Evolutionary conservation across 35 echinoderm and acorn worm genomes (phyloP), one percentile per base, ranked within the genome.

Genomic region (Amphiura filiformis): DNA sequence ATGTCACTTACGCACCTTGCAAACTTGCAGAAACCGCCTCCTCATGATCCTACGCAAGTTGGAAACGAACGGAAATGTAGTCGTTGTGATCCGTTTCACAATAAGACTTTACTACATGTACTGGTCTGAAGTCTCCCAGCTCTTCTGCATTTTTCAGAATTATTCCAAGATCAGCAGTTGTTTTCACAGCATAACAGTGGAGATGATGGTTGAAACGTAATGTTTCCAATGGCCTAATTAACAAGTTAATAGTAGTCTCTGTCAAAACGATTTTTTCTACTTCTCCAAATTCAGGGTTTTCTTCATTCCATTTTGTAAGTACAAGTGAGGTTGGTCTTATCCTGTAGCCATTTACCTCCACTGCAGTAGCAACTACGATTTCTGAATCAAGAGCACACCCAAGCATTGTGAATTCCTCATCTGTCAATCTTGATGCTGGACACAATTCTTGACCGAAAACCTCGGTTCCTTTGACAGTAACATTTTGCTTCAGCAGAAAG

Each of bases 61-160:
- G 77, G 44, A 41, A 88, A 41, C 86, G 76, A 2, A 76, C 80
- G 32, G 84, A 32, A 76, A 91, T 91, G 52, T 61, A 91, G 40
- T 14, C 86, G 22, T n/a, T 13, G 7, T 33, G 77, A 65, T 91
- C 78, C 31, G 1, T 39, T 28, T 36, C 76, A 91, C 75, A 34
- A 70, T 91, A 70, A 57, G 34, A 64, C 37, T 91, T 44, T 0
- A 85, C 39, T 91, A 84, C 77, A 87, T 91, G 90, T 0, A 86
- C 47, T 32, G 90, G 90, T 80, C 52, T 57, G 37, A 64, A 47
- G 0, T 91, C 90, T 31, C 40, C 39, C 1, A 86, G 76, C 30
- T 70, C 38, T 39, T 39, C 35, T 49, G 33, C 77, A 15, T 41
- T 20, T 38, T n/a, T 32, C 31, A 90, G 26, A 31, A 44, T 36